Evolutionary conservation across 2,797 vertebrate species (phyloP), one percentile per base, ranked within the genome.

Genomic region (Chrosomus eos): DNA sequence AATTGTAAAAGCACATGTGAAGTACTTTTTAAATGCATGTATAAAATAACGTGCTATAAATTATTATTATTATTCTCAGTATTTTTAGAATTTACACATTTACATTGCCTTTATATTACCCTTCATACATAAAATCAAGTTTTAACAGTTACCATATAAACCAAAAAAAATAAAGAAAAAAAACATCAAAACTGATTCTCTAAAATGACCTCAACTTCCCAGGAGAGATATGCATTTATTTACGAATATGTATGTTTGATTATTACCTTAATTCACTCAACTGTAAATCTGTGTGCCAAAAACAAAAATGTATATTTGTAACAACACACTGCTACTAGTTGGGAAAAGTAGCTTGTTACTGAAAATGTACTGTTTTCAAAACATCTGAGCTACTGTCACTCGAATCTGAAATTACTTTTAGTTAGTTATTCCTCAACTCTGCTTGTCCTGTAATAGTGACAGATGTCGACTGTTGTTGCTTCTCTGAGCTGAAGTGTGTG

Each of bases 391-490:
- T 51, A 48, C 28, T 74, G 36, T 82, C 68, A 48, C 28, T 68
- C 31, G 19, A 73, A 64, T 64, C 48, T 73, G 26, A 73, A 64
- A 74, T 36, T 82, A 67, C 81, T 67, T 67, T 40, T 51, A 55
- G 9, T 68, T 77, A 55, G 48, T 77, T 83, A 68, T 77, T 68
- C 48, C 33, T 19, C 7, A 70, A 36, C 7, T 77, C 64, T 68
- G 36, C 33, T 36, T 40, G 40, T 86, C 75, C 74, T 80, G 66
- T 83, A 78, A 62, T 40, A 82, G 80, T 90, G 84, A 86, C 76
- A 86, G 81, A 85, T 87, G 84, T 87, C 73, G 76, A 85, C 67
- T 80, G 81, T 84, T 84, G 51, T 70, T 86, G 73, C 77, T 68
- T 70, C 51, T 81, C 81, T 53, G 9, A 74, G 84, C 26, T 68